A percentile compares a stretch with the other conserved stretches of the same genome.
Conservation (phyloP, 2,113 vertebrate species). For the Nycticorax nycticorax region DNA sequence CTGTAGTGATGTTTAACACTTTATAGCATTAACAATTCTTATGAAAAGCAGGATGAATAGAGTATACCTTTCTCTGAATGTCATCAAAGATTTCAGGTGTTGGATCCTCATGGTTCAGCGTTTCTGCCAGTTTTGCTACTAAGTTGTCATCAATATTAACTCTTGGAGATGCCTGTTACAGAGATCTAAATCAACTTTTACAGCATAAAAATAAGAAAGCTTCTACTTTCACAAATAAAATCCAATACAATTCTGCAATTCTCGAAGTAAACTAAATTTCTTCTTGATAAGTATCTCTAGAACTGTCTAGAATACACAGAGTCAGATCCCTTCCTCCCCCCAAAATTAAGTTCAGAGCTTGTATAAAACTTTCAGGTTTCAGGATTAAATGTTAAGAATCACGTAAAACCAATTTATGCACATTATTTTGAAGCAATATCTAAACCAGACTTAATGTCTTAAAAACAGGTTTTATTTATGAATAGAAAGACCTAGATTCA, state of each 20-base stretch:
- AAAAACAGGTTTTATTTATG: background rate
- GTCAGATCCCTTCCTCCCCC: background rate
- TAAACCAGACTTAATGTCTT: background rate
- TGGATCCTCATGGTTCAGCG: slow-evolving; percentile 91
- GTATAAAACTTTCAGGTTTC: background rate
- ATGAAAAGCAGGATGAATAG: background rate
- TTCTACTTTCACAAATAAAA: slow-evolving; percentile 4
- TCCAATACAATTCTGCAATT: background rate
- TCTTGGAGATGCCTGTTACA: slow-evolving; percentile 89
- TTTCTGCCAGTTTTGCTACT: slow-evolving; percentile 87
- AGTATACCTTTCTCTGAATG: slow-evolving; percentile 91
- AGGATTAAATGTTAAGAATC: background rate
- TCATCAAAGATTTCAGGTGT: slow-evolving; percentile 98
- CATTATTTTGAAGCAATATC: background rate
- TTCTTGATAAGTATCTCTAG: background rate
- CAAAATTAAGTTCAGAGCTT: background rate
- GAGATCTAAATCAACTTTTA: slow-evolving; percentile 44
- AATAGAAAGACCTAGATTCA: background rate
- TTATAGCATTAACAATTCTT: background rate
- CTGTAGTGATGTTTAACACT: background rate
- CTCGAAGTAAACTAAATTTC: background rate
- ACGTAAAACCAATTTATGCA: background rate
- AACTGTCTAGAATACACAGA: background rate
- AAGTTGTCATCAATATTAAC: slow-evolving; percentile 90
- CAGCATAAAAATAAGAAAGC: background rate